Percentiles rank a stretch among this genome's conserved stretches.
Conservation (phyloP, 2,113 vertebrate species). For the Colaptes auratus region DNA sequence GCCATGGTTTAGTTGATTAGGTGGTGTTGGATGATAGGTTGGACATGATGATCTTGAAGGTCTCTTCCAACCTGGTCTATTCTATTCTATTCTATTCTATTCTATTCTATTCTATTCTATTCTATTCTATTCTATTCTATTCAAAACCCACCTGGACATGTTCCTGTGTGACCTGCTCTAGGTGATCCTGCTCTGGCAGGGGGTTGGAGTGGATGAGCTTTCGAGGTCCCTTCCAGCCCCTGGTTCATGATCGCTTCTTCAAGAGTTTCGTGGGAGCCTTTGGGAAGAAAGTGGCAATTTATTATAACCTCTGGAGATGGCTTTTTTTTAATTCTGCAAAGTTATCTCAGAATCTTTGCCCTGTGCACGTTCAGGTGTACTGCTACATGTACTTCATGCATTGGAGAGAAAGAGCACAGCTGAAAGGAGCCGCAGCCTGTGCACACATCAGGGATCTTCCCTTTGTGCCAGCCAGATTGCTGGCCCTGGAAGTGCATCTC, state of each 20-base stretch:
- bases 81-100: no score
- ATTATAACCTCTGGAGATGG: conserved; percentile 2
- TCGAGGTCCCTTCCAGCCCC: no score
- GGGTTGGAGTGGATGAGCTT: no score
- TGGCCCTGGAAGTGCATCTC: neutral
- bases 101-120: no score
- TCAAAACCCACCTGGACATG: no score
- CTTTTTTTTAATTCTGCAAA: neutral
- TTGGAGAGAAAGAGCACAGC: accelerated
- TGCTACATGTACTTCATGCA: neutral
- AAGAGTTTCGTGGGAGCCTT: conserved; percentile 19
- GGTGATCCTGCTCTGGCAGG: no score
- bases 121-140: no score
- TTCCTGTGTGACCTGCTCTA: no score
- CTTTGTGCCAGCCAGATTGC: neutral
- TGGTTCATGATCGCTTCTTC: conserved; percentile 49
- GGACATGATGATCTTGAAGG: no score
- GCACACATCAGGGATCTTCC: neutral
- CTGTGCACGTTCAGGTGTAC: neutral
- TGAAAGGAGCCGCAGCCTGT: neutral
- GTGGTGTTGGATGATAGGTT: no score
- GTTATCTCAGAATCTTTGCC: neutral
- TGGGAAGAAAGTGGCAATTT: conserved; percentile 28
- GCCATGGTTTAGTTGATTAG: no score
- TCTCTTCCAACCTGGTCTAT: no score